Base-by-base conservation (phyloP, 2,113 vertebrate genomes). In the Condylura cristata region DNA sequence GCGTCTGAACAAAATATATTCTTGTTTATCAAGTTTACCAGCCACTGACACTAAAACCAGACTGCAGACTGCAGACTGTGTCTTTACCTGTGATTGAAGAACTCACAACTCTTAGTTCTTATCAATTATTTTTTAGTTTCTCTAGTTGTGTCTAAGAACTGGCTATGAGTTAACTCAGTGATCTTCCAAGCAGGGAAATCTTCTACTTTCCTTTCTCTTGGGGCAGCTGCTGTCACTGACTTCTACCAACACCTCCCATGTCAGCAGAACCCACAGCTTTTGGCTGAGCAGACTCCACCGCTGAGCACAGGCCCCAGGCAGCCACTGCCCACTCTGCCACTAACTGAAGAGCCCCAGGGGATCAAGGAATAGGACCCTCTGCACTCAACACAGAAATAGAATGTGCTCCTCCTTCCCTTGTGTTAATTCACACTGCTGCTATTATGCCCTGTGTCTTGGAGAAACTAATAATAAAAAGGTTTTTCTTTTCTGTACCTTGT, bases 271-370 rank as follows among this genome's bases (percentile, higher is more conserved):
- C 20, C 20, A 3, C 6, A 41, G 16, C 34, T 32, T n/a, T 72
- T 12, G 8, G 66, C 66, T 17, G 74, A 80, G 28, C 46, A 2
- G 0, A 22, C 11, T 2, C 28, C n/a, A 20, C n/a, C 6, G 0
- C 16, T 4, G 30, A 22, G 11, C 6, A 2, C 4, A 18, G 0
- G 0, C 26, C 41, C 2, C 0, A 2, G 61, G 39, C 11, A 48
- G 9, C 58, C 0, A 5, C 44, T 4, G 11, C 51, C 13, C 6
- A 72, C n/a, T 32, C 48, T n/a, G n/a, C 51, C 17, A 37, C 37
- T 39, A 13, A 32, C 1, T 6, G 13, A 16, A 41, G 56, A 82
- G 60, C 22, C 16, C 9, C 39, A 0, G 16, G n/a, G 39, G 6
- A 11, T 26, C 41, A 39, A 60, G 20, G 12, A 30, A 8, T 6